Base-by-base conservation (phyloP, 2,888 invertebrate genomes). In the Epinotia brunnichana region DNA sequence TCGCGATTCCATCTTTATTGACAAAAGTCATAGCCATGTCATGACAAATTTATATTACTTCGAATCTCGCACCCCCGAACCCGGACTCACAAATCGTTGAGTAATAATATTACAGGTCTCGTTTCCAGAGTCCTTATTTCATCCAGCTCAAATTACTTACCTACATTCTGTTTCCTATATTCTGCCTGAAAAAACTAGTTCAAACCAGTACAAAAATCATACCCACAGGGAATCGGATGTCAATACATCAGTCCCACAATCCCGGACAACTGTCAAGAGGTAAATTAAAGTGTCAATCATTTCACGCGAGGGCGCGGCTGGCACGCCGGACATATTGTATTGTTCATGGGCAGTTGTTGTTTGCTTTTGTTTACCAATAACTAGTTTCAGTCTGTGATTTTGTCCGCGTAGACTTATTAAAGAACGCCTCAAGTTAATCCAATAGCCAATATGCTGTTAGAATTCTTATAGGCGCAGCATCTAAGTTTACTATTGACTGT, bases 251-350 rank as follows among this genome's bases (percentile, higher is more conserved):
- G 63, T 63, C 51, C 48, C 61, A 35, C 62, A 29, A 53, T 17
- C 63, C 51, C 63, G 51, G 51, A 63, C 63, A 63, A 51, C 63
- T 63, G 63, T 63, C 63, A 63, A 17, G 51, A 29, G 48, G 51
- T 53, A 63, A 63, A 63, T 63, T 63, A 63, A 63, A 63, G 17
- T 51, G 63, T 63, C 63, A 63, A 51, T 63, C 63, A 63, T 63
- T 63, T 62, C 57, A 29, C 51, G 63, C 29, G 10, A 11, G 48
- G 17, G 60, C n/a, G 60, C 7, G 60, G 13, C 60, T 17, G 15
- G 63, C 51, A 13, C n/a, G 24, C n/a, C 61, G 19, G 29, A 63
- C 51, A 35, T 53, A 35, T 63, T 53, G 51, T 53, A 35, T 62
- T 24, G 29, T 29, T 62, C 61, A 44, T 10, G 24, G 19, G 11